Base-by-base conservation (phyloP, 2,113 vertebrate genomes). In the Salvelinus fontinalis region DNA sequence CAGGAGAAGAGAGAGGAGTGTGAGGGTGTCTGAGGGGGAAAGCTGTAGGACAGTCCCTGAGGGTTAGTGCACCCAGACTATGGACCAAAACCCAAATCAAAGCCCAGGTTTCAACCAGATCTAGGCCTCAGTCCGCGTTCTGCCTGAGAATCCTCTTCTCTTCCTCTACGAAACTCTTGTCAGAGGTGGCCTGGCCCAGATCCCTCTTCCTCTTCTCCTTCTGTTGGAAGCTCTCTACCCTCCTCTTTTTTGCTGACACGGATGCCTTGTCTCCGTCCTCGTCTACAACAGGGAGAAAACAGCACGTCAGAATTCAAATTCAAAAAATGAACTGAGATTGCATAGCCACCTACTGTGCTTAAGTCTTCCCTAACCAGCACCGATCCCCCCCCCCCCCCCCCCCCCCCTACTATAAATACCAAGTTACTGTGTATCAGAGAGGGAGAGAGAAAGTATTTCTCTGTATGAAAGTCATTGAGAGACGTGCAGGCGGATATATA, bases 121-220 rank as follows among this genome's bases (percentile, higher is more conserved):
- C 44, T 49, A 14, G 64, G 44, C 34, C 72, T 92, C 86, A 94
- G 11, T 94, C 90, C 0, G 29, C 1, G 4, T 84, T 89, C 82
- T 95, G 93, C 73, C 94, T 82, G 44, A 95, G 92, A 84, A 95
- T 94, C 75, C 94, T 85, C 84, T 95, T 95, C 87, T 95, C 94
- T 75, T 95, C 94, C 70, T 95, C 94, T 0, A 95, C 94, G 73
- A 95, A 95, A 72, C 84, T 95, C 87, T 95, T 94, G 79, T 95
- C 94, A 12, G 93, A 92, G 0, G 93, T 95, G 66, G 93, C 94
- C 59, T 95, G 94, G 26, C 94, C 94, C 74, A 93, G 13, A 13
- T 95, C 93, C 48, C 94, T 78, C 89, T 96, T 98, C 85, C 95
- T 95, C 91, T 94, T 95, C 84, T 96, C 97, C 59, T 94, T 93